Percentiles rank a stretch among this genome's conserved stretches.
Evolutionary conservation across 2,113 vertebrate species (phyloP).

Genomic region (Recurvirostra avosetta): DNA sequence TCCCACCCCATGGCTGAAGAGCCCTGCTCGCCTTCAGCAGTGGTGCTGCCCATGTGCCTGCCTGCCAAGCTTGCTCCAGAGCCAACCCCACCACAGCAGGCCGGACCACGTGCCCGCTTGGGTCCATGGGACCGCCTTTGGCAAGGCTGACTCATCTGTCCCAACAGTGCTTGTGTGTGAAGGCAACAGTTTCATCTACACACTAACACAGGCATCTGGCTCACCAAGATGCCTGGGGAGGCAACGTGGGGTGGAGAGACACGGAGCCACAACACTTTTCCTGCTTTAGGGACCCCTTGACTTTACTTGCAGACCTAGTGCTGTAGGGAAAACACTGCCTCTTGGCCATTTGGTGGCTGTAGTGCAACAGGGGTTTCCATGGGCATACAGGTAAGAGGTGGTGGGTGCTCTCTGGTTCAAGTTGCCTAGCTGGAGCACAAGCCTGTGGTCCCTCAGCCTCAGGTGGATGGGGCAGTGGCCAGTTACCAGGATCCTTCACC

Average conservation of each 20-base stretch:
- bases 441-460: not conserved
- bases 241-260: not conserved
- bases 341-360: not conserved
- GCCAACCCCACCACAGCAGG: accelerated
- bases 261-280: not conserved
- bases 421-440: not conserved
- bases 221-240: not conserved
- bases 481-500: not conserved
- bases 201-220: not conserved
- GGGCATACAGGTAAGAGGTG: not conserved
- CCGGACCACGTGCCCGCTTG: not conserved
- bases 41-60: not conserved
- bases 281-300: not conserved
- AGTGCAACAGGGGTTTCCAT: not conserved
- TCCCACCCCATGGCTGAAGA: not conserved
- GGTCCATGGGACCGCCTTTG: not conserved
- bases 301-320: not conserved
- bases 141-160: not conserved
- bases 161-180: not conserved
- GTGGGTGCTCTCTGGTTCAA: not conserved
- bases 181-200: not conserved
- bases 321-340: no score
- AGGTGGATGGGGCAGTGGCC: not conserved
- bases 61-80: not conserved
- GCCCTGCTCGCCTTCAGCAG: not conserved